Conservation (phyloP, 2,797 vertebrate genomes). For the Sebastiscus albofasciatus region DNA sequence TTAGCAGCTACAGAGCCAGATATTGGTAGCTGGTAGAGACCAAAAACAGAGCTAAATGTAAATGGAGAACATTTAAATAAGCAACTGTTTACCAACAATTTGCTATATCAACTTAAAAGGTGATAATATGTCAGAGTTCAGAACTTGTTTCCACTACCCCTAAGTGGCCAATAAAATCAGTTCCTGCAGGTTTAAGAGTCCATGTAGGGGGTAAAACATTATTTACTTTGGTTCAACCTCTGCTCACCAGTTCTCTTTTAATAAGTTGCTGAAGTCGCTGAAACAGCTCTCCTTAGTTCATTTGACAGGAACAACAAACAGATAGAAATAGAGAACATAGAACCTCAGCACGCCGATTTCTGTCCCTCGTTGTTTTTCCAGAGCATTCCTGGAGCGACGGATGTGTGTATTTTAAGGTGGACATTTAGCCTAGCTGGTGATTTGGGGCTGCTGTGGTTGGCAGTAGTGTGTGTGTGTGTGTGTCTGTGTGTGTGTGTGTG, state of each 20-base stretch:
- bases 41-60: too few relatives aligned
- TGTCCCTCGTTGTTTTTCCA: slow-evolving; percentile 67
- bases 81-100: too few relatives aligned
- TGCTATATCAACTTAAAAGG: too few relatives aligned
- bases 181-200: neutral
- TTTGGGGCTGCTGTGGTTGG: slow-evolving; percentile 76
- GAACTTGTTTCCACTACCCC: neutral
- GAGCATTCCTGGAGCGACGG: slow-evolving; percentile 71
- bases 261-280: slow-evolving; percentile 16
- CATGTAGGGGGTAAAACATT: neutral
- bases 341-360: slow-evolving; percentile 49
- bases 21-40: accelerated
- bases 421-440: slow-evolving; percentile 75
- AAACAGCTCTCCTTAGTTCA: neutral
- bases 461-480: slow-evolving; percentile 52
- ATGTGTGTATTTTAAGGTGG: slow-evolving; percentile 79
- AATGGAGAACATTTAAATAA: too few relatives aligned
- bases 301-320: slow-evolving; percentile 56
- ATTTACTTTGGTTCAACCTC: neutral
- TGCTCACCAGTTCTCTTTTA: neutral
- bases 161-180: neutral
- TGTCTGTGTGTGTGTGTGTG: slow-evolving; percentile 58
- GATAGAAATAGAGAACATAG: slow-evolving; percentile 68
- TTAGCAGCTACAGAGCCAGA: neutral
- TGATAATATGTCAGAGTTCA: neutral